Conservation (phyloP, 1,140 invertebrate species). For the Temnothorax curvispinosus region DNA sequence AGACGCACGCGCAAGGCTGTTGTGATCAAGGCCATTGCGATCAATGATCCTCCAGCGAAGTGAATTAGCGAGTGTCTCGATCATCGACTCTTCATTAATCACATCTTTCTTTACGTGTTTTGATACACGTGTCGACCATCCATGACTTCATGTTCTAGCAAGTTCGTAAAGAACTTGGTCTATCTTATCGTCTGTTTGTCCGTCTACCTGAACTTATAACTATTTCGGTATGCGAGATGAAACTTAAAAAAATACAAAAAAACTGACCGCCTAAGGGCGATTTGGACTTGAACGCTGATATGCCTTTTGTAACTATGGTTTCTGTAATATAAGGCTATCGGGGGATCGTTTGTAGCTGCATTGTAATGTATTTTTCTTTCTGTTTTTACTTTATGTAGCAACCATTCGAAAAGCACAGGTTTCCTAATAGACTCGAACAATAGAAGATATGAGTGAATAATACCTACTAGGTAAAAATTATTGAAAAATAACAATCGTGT, state of each 20-base stretch:
- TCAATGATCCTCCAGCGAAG: conserved; percentile 52
- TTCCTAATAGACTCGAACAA: neutral
- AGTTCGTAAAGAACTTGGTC: neutral
- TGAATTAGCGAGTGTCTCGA: conserved; percentile 39
- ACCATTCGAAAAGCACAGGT: neutral
- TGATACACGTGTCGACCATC: conserved; percentile 27
- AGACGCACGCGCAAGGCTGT: conserved; percentile 17
- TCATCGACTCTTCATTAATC: conserved; percentile 44
- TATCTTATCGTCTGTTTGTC: neutral
- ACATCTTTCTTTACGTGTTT: conserved; percentile 23
- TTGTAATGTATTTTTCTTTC: neutral
- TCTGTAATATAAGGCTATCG: neutral
- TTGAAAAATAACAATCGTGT: neutral
- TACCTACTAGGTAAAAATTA: neutral
- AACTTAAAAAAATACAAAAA: neutral
- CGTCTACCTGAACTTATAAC: neutral
- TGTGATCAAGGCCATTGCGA: conserved; percentile 50
- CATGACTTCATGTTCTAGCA: neutral
- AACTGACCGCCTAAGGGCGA: neutral
- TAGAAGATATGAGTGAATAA: neutral
- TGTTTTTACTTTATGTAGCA: neutral
- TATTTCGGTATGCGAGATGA: neutral
- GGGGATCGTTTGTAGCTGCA: too few species aligned
- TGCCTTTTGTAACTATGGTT: neutral
- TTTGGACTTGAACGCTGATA: neutral